Conservation (phyloP, 2,113 vertebrate genomes). For the Bos taurus region ARS-UCD2.0 NC_037349.1:55220001-55220500, state of each 20-base stretch:
- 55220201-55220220: neutral
- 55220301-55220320: neutral
- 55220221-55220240: neutral
- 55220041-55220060: neutral
- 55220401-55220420: neutral
- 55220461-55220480: neutral
- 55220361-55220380: neutral
- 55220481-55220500: neutral
- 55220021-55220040: neutral
- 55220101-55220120: neutral
- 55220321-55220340: neutral
- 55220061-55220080: neutral
- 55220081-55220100: neutral
- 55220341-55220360: neutral
- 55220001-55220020: neutral
- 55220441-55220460: neutral
- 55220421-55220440: neutral
- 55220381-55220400: neutral
- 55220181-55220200: neutral
- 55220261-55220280: neutral
- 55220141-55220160: neutral
- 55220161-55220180: neutral
- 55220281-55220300: neutral
- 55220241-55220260: neutral
- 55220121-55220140: neutral